Conservation (phyloP, 2,797 vertebrate species). For the Spinibarbus caldwelli region DNA sequence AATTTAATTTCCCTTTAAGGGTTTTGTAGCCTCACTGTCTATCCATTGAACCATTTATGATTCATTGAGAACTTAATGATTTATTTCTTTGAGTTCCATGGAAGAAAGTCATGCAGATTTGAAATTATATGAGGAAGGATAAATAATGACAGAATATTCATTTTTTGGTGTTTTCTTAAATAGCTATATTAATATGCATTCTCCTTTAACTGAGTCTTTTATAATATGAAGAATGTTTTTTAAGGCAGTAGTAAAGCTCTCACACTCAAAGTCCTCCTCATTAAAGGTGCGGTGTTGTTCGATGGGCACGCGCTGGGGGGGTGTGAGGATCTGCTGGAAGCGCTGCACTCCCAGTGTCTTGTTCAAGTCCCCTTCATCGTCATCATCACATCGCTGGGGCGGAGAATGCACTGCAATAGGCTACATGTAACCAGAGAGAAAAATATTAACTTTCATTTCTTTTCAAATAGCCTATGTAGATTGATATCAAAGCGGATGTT, state of each 20-base stretch:
- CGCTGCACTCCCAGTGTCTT: constrained; percentile 83
- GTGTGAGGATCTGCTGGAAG: constrained; percentile 86
- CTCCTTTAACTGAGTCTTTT: background rate
- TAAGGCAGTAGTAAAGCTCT: constrained; percentile 25
- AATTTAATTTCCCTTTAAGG: background rate
- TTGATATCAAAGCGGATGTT: background rate
- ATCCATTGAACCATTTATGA: background rate
- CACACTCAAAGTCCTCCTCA: constrained; percentile 90
- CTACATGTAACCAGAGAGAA: constrained; percentile 62
- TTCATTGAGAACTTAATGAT: background rate
- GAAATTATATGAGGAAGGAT: background rate
- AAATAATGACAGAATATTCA: background rate
- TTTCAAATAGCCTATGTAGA: background rate
- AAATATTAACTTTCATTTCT: background rate
- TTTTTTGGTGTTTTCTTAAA: background rate
- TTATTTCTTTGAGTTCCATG: background rate
- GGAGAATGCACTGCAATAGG: constrained; percentile 69
- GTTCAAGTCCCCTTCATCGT: constrained; percentile 84
- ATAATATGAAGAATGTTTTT: background rate
- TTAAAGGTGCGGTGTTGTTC: constrained; percentile 84
- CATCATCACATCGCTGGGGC: constrained; percentile 63
- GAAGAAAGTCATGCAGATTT: background rate
- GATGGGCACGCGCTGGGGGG: constrained; percentile 70
- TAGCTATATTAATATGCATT: background rate
- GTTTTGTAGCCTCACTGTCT: background rate